phyloP scores from a whole-genome alignment of 2,113 vertebrate genomes.

The Fulica atra region DNA sequence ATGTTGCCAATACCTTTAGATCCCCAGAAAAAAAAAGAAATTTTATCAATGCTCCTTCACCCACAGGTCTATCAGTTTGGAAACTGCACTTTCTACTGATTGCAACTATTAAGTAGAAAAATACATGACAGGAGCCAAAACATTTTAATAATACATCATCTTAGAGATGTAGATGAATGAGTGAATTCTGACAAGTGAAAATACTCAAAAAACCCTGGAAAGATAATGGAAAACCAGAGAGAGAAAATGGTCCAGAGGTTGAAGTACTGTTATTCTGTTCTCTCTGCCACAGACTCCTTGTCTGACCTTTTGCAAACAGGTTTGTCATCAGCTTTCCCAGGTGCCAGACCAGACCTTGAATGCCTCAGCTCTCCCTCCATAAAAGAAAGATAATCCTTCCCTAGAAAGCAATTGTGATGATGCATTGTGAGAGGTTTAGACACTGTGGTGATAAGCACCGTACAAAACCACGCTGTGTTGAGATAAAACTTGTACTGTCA shows the following conservation, averaged over 20 bases:
- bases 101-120: not conserved
- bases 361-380: not conserved
- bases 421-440: not conserved
- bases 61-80: not conserved
- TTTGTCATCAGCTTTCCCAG: not conserved
- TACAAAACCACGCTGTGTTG: accelerated
- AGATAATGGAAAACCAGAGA: not conserved
- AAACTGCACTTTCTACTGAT: not conserved
- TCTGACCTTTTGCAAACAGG: not conserved
- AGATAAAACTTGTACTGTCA: not conserved
- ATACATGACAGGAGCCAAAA: not conserved
- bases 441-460: not conserved
- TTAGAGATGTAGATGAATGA: not conserved
- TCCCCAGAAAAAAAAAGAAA: not conserved
- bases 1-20: not conserved
- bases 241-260: not conserved
- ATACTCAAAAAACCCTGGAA: not conserved
- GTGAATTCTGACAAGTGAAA: not conserved
- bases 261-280: not conserved
- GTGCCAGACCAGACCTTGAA: not conserved
- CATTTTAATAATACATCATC: not conserved
- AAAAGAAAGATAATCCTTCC: not conserved
- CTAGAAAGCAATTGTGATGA: not conserved
- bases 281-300: not conserved
- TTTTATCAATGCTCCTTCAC: not conserved